Percentiles rank a stretch among this genome's conserved stretches.
These are phyloP conservation scores for Microplitis manilae DNA, from an alignment of 2,888 invertebrate genomes.

Conservation along the genomic window DNA sequence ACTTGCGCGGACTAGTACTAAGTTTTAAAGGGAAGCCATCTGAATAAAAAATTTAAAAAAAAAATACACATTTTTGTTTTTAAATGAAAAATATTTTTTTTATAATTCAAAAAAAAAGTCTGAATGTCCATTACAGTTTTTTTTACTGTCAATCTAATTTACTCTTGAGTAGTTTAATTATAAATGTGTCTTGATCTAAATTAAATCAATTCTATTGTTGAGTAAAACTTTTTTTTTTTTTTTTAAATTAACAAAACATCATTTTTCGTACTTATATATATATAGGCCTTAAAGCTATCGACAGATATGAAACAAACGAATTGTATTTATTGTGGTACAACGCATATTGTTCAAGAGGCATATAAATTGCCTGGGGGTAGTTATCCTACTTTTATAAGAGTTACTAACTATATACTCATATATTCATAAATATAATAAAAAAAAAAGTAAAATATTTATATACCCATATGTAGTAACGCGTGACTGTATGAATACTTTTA, in stretches of 20 bases:
- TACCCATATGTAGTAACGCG: background rate
- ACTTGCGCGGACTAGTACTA: slow-evolving; percentile 53
- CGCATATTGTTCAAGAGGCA: slow-evolving; percentile 27
- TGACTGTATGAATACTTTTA: background rate
- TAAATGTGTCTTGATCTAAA: too few species aligned
- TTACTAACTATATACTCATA: slow-evolving; percentile 44
- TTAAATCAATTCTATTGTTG: too few species aligned
- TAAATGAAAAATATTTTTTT: too few species aligned
- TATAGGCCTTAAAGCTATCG: slow-evolving; percentile 27
- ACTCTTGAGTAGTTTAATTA: too few species aligned
- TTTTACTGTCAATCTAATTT: too few species aligned
- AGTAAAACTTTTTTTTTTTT: too few species aligned
- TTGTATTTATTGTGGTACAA: slow-evolving; percentile 46
- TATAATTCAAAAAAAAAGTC: too few species aligned
- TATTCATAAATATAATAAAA: slow-evolving; percentile 1
- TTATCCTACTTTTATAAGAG: slow-evolving; percentile 60
- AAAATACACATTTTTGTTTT: too few species aligned
- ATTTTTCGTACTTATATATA: background rate
- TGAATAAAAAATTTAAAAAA: background rate
- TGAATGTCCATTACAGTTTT: too few species aligned
- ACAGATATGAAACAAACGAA: slow-evolving; percentile 31
- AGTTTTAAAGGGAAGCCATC: slow-evolving; percentile 20
- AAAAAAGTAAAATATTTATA: background rate
- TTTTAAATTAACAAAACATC: too few species aligned
- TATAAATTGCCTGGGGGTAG: slow-evolving; percentile 56